Evolutionary conservation across 2,888 invertebrate genomes (phyloP).

Genomic region (Ectemnius lituratus): DNA sequence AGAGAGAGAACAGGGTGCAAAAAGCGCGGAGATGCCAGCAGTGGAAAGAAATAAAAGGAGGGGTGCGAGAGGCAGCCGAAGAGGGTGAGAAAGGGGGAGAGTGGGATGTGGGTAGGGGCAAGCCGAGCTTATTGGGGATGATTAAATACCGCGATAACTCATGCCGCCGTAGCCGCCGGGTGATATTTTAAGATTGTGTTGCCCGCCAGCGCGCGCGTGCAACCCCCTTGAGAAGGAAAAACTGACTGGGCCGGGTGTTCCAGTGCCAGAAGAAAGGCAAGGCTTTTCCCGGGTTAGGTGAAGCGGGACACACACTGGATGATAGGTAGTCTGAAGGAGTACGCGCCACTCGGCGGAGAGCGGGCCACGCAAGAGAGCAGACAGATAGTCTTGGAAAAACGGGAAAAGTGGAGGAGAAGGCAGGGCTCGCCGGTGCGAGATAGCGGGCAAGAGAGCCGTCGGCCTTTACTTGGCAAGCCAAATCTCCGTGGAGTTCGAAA

Average conservation of each 20-base stretch:
- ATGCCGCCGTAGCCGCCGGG: slow-evolving; percentile 63
- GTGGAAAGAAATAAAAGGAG: neutral
- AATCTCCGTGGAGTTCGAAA: slow-evolving; percentile 71
- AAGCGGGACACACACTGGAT: slow-evolving; percentile 10
- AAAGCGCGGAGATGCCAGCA: neutral
- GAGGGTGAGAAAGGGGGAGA: slow-evolving; percentile 23
- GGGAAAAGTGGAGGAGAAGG: slow-evolving; percentile 6
- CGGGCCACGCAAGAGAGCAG: slow-evolving; percentile 13
- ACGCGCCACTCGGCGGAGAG: slow-evolving; percentile 27
- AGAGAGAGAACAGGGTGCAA: slow-evolving; percentile 12
- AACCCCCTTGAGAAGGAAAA: slow-evolving; percentile 15
- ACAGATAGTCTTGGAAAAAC: slow-evolving; percentile 24
- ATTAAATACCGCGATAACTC: slow-evolving; percentile 73
- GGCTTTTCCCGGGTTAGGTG: neutral
- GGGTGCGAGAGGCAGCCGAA: neutral
- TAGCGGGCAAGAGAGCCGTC: slow-evolving; percentile 23
- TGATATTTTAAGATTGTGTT: slow-evolving; percentile 71
- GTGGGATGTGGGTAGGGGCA: slow-evolving; percentile 30
- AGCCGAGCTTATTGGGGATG: slow-evolving; percentile 70
- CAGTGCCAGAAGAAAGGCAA: slow-evolving; percentile 15
- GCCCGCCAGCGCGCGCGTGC: slow-evolving; percentile 37
- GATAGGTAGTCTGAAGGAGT: slow-evolving; percentile 1
- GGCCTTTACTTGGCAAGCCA: slow-evolving; percentile 59
- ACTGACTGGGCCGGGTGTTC: slow-evolving; percentile 2
- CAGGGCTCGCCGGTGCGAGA: slow-evolving; percentile 22